These are phyloP conservation scores for Passer montanus DNA, from an alignment of 2,113 vertebrate genomes.

Conservation along the genomic window DNA sequence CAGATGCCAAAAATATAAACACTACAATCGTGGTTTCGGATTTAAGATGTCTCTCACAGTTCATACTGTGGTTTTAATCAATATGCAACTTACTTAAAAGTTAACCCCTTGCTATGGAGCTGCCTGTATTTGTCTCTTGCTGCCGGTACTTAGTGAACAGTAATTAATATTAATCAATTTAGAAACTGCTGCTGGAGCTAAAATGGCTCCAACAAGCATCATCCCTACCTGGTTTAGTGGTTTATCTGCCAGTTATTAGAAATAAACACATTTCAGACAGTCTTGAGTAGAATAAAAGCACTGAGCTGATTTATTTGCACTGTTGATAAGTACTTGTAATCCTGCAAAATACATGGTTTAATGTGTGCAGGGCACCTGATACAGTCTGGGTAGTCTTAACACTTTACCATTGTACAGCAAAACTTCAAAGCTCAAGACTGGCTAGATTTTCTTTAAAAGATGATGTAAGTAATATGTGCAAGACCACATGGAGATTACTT, in stretches of 20 bases:
- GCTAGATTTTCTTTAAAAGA: constrained; percentile 9
- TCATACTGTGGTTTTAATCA: background rate
- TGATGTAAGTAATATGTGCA: background rate
- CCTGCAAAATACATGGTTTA: background rate
- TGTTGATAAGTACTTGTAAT: constrained; percentile 47
- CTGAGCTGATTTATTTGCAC: constrained; percentile 40
- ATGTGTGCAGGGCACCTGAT: background rate
- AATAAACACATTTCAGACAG: constrained; percentile 31
- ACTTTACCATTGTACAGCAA: background rate
- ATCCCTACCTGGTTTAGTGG: background rate
- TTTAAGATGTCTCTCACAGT: background rate
- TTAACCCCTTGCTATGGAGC: background rate
- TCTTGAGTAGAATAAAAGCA: constrained; percentile 2
- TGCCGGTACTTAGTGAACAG: background rate
- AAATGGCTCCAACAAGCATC: background rate
- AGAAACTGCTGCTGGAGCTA: background rate
- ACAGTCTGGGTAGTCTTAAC: background rate
- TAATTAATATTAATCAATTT: background rate
- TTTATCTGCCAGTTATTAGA: constrained; percentile 27
- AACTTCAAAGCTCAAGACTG: constrained; percentile 10
- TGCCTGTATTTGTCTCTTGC: background rate
- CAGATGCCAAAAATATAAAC: background rate
- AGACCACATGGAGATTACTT: background rate
- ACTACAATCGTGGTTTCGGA: background rate
- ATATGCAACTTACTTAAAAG: background rate